Evolutionary conservation across 2,888 invertebrate genomes (phyloP), one percentile per base, ranked within the genome.

Genomic region (Microplitis deprimator): DNA sequence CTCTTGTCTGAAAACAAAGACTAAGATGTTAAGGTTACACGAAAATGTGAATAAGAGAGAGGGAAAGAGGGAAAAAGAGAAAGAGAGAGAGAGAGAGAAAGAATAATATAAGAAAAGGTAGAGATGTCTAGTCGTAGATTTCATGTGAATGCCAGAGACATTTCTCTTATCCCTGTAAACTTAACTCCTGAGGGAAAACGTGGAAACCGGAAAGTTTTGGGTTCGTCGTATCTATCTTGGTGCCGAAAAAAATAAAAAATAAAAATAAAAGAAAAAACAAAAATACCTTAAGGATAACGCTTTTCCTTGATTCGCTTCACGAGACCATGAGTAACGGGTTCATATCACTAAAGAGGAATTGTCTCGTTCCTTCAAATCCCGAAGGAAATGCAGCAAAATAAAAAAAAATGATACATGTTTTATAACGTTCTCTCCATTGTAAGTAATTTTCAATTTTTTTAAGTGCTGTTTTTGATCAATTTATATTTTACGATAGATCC

Each of bases 121-220:
- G 50, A 50, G 50, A 50, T 50, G 50, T 50, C 50, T 50, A 50
- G 50, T 50, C 50, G 50, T 50, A 50, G 50, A 50, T 50, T 50
- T 50, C 50, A 50, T 50, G 50, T 50, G 50, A 50, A 50, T 50
- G 13, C 13, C 50, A 50, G 50, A 50, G 50, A 50, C 50, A 50
- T 50, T 50, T 50, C 50, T 50, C 50, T 50, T 50, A 50, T 50
- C 50, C 50, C 50, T 50, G 50, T 41, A 2, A 50, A 50, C 50
- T 50, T 10, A 50, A 13, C 50, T 50, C 50, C 50, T 50, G 50
- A 50, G 50, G 50, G 50, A 50, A 50, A 50, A 50, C 3, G 50
- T 50, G 2, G 13, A 50, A 50, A 50, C 50, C 50, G 50, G 50
- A 50, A 50, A 50, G 50, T 50, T 50, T 50, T 13, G 2, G 50